These are phyloP conservation scores for Dipodomys ordii DNA, from an alignment of 2,113 vertebrate species.

Conservation along the genomic window DNA sequence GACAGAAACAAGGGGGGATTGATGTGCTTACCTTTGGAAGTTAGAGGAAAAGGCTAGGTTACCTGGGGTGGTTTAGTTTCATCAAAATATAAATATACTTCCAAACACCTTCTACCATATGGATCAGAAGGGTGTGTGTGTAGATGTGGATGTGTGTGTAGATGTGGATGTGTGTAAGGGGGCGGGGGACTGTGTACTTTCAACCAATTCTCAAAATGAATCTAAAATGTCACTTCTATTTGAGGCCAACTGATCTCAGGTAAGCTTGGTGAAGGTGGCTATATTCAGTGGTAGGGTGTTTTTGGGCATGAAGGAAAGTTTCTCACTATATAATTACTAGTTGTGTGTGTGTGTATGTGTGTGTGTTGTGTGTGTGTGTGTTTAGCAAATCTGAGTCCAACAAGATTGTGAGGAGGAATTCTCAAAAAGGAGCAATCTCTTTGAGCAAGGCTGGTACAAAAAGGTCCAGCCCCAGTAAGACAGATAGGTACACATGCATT, in stretches of 20 bases:
- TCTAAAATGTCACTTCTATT: background rate
- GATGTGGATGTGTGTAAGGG: too few species aligned
- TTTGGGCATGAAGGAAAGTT: background rate
- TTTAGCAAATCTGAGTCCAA: too few species aligned
- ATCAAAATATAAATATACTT: background rate
- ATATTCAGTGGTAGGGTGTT: rapidly evolving
- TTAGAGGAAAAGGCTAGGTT: background rate
- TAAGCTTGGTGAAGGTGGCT: background rate
- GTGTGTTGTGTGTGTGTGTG: too few species aligned
- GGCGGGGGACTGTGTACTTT: background rate
- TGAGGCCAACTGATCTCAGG: background rate
- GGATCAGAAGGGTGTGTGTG: background rate
- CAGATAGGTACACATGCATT: background rate
- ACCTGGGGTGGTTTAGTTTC: background rate
- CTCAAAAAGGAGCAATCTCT: too few species aligned
- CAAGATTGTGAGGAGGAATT: too few species aligned
- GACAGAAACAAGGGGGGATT: background rate
- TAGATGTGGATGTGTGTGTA: background rate
- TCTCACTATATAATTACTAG: too few species aligned
- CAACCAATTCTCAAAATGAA: background rate
- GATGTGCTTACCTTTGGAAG: constrained; percentile 42
- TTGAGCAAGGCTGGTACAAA: too few species aligned
- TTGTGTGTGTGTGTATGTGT: too few species aligned
- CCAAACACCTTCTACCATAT: background rate
- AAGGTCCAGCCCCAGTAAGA: background rate